phyloP scores from a whole-genome alignment of 2,888 invertebrate genomes.

The Lumbricus terrestris region DNA sequence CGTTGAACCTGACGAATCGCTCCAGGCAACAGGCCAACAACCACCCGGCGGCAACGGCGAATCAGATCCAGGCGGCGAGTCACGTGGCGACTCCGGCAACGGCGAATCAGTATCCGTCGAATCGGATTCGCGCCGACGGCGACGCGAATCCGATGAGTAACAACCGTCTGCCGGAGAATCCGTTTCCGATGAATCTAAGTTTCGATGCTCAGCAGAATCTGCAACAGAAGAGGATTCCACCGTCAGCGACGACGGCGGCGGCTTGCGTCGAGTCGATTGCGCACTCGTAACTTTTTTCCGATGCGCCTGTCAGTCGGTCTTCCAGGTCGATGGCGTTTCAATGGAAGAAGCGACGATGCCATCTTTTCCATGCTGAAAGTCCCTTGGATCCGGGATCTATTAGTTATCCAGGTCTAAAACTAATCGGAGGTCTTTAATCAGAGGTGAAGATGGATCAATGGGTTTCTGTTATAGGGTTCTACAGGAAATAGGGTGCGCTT shows the following conservation, averaged over 20 bases:
- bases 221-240: neutral
- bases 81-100: neutral
- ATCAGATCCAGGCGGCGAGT: neutral
- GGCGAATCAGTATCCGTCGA: neutral
- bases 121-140: too few species aligned
- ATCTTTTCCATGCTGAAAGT: neutral
- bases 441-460: neutral
- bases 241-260: neutral
- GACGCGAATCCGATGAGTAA: too few species aligned
- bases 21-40: neutral
- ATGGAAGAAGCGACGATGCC: neutral
- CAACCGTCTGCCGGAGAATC: too few species aligned
- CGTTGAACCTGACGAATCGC: slow-evolving; percentile 14
- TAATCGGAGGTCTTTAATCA: neutral
- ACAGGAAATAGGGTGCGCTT: neutral
- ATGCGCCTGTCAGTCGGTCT: neutral
- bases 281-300: neutral
- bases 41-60: neutral
- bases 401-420: neutral
- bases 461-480: neutral
- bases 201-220: neutral
- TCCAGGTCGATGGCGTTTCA: neutral
- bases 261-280: neutral
- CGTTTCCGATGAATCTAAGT: neutral
- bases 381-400: neutral